A percentile compares a stretch with the other conserved stretches of the same genome.
Evolutionary conservation across 2,797 vertebrate genomes (phyloP).

Genomic region (Semaprochilodus insignis): DNA sequence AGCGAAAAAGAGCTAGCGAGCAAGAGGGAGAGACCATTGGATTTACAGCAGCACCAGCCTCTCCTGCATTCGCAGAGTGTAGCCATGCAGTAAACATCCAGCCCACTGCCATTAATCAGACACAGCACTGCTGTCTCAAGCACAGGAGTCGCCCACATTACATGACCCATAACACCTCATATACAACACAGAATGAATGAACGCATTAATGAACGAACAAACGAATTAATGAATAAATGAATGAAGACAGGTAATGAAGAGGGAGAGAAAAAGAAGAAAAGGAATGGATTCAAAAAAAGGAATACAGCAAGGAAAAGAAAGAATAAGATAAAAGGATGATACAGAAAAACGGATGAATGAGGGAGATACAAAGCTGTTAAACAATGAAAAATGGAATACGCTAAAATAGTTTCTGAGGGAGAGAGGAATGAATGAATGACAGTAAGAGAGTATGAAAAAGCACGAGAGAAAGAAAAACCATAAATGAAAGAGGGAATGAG

Average conservation of each 20-base stretch:
- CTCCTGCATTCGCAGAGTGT: constrained; percentile 61
- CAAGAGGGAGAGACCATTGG: constrained; percentile 34
- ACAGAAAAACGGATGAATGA: too few relatives aligned
- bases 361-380: too few relatives aligned
- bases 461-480: too few relatives aligned
- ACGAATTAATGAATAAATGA: too few relatives aligned
- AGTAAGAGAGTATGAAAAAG: too few relatives aligned
- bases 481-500: not conserved
- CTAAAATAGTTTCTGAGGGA: too few relatives aligned
- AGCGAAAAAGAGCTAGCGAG: constrained; percentile 17
- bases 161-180: constrained; percentile 36
- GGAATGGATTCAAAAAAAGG: not conserved
- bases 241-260: too few relatives aligned
- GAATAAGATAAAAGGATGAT: not conserved
- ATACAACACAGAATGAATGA: constrained; percentile 28
- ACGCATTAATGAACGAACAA: not conserved
- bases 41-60: constrained; percentile 49
- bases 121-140: constrained; percentile 37
- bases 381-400: too few relatives aligned
- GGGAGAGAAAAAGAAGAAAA: too few relatives aligned
- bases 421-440: too few relatives aligned
- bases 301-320: not conserved
- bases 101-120: constrained; percentile 58
- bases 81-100: constrained; percentile 62
- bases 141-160: constrained; percentile 31